A percentile compares a stretch with the other conserved stretches of the same genome.
phyloP scores from a whole-genome alignment of 2,888 invertebrate species.

The Synergus itoensis region DNA sequence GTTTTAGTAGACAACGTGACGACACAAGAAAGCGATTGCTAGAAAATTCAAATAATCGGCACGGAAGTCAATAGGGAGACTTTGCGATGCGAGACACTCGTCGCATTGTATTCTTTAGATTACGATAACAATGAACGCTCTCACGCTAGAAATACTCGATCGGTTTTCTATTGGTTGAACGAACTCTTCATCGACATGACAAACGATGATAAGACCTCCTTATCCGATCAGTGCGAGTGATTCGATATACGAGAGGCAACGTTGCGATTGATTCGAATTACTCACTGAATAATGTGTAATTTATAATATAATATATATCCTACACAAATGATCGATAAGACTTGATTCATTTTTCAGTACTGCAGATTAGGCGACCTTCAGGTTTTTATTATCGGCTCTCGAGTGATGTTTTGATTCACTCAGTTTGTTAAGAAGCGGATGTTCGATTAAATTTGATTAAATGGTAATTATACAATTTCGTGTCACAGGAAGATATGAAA shows the following conservation, averaged over 20 bases:
- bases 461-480: no score
- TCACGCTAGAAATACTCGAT: constrained; percentile 13
- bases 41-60: constrained; percentile 10
- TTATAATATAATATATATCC: neutral
- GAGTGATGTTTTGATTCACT: no score
- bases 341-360: neutral
- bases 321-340: neutral
- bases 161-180: neutral
- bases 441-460: no score
- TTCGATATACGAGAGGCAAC: neutral
- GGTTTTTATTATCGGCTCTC: neutral
- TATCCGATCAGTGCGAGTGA: neutral
- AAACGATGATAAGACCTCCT: neutral
- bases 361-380: constrained; percentile 1
- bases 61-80: neutral
- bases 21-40: neutral
- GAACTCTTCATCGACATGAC: neutral
- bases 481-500: neutral
- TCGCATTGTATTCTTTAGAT: constrained; percentile 12
- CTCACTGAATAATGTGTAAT: neutral
- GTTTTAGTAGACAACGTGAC: neutral
- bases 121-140: constrained; percentile 13
- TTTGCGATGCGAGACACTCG: neutral
- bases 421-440: no score
- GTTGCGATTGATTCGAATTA: constrained; percentile 2